Evolutionary conservation across 37 sponge, comb jelly and placozoan genomes (phyloP), one percentile per base, ranked within the genome.

Genomic region (Chondrilla cf. caribensis): DNA sequence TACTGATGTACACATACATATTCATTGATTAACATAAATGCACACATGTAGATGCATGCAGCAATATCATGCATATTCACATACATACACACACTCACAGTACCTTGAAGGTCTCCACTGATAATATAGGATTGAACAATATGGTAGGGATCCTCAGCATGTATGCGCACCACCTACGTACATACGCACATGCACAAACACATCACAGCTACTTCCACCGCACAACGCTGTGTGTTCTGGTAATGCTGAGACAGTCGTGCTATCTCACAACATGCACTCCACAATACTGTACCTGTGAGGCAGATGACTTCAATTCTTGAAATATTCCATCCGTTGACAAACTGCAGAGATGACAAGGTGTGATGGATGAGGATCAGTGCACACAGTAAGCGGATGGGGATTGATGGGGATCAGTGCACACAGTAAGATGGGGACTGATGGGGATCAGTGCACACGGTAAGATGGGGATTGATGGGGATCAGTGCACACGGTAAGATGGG

Each of bases 61-160:
- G 14, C 38, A 22, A 57, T 35, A 58, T n/a, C 42, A 11, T 15
- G 8, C 59, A 36, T 4, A 35, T 3, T 22, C 33, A 54, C 58
- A 38, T 26, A 5, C 77, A 7, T 26, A 76, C 44, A 76, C 51
- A 42, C 19, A 76, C 47, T 40, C 29, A 36, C 59, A 68, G 39
- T 32, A 36, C 59, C 60, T 35, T 36, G 24, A 32, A 80, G 36
- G 55, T 59, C 59, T 19, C 60, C 59, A 19, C 83, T 65, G 41
- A 93, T 90, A 66, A 90, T 60, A 54, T 85, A 58, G 54, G 84
- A 87, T 65, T 93, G 92, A 2, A 80, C 86, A 31, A 86, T 37
- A 37, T 90, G 88, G 86, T 87, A 93, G 58, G 60, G 83, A 24
- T 83, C 60, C 33, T 54, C 58, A 38, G 67, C 58, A 79, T 93